phyloP scores from a whole-genome alignment of 2,888 invertebrate species.

The Drosophila mimica region DNA sequence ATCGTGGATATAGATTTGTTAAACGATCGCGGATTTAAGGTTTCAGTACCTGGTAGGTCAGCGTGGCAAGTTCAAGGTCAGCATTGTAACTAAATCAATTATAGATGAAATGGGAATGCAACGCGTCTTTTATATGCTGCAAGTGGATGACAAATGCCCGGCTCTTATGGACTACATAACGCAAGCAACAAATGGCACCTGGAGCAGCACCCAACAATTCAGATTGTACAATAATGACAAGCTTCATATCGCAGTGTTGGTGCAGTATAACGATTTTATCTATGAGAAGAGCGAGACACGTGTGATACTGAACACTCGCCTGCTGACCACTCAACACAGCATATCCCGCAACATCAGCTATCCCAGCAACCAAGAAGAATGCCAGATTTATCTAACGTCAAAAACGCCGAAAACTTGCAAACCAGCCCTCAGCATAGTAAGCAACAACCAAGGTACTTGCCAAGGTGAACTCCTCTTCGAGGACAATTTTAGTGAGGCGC shows the following conservation, averaged over 20 bases:
- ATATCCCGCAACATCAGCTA: conserved; percentile 28
- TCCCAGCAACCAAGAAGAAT: conserved; percentile 26
- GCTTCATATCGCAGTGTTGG: conserved; percentile 67
- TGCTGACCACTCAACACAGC: conserved; percentile 51
- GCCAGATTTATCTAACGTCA: conserved; percentile 31
- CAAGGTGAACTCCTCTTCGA: conserved; percentile 87
- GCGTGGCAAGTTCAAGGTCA: neutral
- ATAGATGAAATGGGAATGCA: conserved; percentile 73
- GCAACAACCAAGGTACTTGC: conserved; percentile 34
- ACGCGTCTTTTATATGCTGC: conserved; percentile 70
- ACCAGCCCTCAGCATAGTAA: conserved; percentile 38
- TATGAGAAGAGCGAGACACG: conserved; percentile 66
- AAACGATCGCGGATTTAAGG: conserved; percentile 56
- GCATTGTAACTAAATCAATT: conserved; percentile 4
- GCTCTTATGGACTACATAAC: conserved; percentile 71
- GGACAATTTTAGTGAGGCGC: conserved; percentile 86
- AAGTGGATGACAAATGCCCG: conserved; percentile 73
- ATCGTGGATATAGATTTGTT: conserved; percentile 56
- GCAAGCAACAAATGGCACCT: conserved; percentile 46
- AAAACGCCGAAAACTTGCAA: conserved; percentile 42
- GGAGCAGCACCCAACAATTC: conserved; percentile 61
- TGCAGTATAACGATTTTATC: conserved; percentile 69
- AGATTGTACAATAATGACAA: conserved; percentile 66
- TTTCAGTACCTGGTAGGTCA: conserved; percentile 68
- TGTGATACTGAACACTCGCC: conserved; percentile 61